Evolutionary conservation across 2,797 vertebrate genomes (phyloP).

Genomic region (Sternotherus odoratus): DNA sequence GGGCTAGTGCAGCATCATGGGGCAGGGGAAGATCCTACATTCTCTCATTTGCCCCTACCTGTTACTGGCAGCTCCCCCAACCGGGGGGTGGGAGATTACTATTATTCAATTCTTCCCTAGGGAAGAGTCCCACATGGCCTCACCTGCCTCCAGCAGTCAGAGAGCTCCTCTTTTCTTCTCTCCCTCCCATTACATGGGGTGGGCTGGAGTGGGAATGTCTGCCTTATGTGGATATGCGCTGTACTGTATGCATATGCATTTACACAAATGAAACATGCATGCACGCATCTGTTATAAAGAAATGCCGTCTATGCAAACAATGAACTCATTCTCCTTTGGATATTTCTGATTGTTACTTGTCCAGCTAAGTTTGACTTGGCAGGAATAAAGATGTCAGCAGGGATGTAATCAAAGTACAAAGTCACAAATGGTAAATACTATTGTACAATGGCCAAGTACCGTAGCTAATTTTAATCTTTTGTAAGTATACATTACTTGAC

Average conservation of each 20-base stretch:
- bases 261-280: not conserved
- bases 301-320: not conserved
- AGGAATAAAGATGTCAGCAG: constrained; percentile 19
- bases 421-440: constrained; percentile 21
- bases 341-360: not conserved
- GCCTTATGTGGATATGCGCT: not conserved
- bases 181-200: too few relatives aligned
- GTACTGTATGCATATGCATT: not conserved
- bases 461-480: constrained; percentile 9
- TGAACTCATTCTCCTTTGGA: not conserved
- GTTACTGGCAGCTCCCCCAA: not conserved
- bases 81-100: not conserved
- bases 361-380: not conserved
- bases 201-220: not conserved
- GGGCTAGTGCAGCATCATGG: not conserved
- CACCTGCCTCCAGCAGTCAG: not conserved
- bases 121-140: not conserved
- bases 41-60: not conserved
- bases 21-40: not conserved
- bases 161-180: not conserved
- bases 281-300: not conserved
- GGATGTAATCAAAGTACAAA: not conserved
- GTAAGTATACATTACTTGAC: not conserved
- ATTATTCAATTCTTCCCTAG: not conserved
- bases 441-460: not conserved